Percentiles rank a stretch among this genome's conserved stretches.
These are phyloP conservation scores for Manis javanica DNA, from an alignment of 2,797 vertebrate genomes.

Conservation along the genomic window DNA sequence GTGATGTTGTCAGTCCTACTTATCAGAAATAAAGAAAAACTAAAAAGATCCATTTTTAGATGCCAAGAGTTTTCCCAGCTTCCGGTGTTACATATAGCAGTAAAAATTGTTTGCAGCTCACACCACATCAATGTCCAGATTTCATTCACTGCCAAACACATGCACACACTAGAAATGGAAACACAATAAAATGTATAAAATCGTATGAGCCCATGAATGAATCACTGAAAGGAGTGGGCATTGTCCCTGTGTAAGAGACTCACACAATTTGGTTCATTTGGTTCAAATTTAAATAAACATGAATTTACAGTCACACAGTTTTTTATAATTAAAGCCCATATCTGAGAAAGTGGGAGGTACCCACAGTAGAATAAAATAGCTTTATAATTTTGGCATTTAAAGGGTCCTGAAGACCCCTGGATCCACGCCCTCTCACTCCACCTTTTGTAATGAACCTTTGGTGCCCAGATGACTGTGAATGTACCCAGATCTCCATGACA, in stretches of 20 bases:
- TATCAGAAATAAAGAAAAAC: not conserved
- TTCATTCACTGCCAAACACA: not conserved
- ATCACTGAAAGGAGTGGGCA: not conserved
- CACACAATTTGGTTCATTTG: not conserved
- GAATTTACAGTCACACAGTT: not conserved
- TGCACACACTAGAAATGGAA: not conserved
- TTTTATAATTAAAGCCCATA: not conserved
- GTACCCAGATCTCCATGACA: fast-evolving
- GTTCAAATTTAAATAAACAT: not conserved
- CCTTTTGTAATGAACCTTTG: not conserved
- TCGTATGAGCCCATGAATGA: not conserved
- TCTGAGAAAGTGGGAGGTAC: not conserved
- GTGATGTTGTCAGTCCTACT: not conserved
- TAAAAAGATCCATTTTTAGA: not conserved
- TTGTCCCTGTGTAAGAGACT: not conserved
- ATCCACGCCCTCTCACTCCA: too few relatives aligned
- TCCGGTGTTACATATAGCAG: not conserved
- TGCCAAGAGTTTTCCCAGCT: not conserved
- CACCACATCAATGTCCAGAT: not conserved
- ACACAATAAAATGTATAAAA: not conserved
- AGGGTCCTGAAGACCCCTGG: too few relatives aligned
- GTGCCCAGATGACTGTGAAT: too few relatives aligned
- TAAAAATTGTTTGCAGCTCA: not conserved
- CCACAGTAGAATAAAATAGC: not conserved
- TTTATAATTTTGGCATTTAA: not conserved